Conservation (phyloP, 2,888 invertebrate species). For the Iselma pallidipennis region DNA sequence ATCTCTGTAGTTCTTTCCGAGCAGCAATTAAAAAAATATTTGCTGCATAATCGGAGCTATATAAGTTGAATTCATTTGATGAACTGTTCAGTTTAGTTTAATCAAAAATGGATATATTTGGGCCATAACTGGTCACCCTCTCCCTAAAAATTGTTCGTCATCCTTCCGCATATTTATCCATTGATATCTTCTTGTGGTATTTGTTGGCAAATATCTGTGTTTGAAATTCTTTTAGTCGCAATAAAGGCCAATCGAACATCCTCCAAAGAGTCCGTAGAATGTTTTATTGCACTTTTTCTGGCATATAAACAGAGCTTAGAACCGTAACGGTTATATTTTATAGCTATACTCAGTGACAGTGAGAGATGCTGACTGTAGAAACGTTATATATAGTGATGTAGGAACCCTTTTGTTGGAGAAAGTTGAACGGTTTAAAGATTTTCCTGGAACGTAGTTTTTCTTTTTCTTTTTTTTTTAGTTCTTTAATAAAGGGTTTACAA, state of each 20-base stretch:
- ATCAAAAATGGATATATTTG: too few species aligned
- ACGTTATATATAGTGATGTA: constrained; percentile 11
- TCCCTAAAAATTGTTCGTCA: too few species aligned
- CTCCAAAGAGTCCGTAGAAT: constrained; percentile 28
- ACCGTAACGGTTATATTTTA: constrained; percentile 50
- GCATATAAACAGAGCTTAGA: constrained; percentile 45
- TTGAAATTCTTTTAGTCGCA: constrained; percentile 42
- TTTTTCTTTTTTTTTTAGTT: constrained; percentile 34
- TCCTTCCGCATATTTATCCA: background rate
- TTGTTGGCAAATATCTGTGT: constrained; percentile 42
- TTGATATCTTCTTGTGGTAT: background rate
- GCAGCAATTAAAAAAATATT: too few species aligned
- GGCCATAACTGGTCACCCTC: too few species aligned
- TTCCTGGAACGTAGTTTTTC: constrained; percentile 27
- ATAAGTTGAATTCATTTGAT: too few species aligned
- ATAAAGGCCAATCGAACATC: constrained; percentile 29
- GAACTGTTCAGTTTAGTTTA: too few species aligned
- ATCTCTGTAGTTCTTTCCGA: too few species aligned
- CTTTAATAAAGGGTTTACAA: constrained; percentile 44
- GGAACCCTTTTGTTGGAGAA: constrained; percentile 42
- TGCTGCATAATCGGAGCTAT: too few species aligned
- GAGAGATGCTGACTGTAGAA: constrained; percentile 27
- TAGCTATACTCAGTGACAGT: constrained; percentile 37
- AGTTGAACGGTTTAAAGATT: constrained; percentile 39
- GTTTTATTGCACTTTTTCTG: constrained; percentile 42